phyloP scores from a whole-genome alignment of 2,888 invertebrate genomes.

The Apoda limacodes region DNA sequence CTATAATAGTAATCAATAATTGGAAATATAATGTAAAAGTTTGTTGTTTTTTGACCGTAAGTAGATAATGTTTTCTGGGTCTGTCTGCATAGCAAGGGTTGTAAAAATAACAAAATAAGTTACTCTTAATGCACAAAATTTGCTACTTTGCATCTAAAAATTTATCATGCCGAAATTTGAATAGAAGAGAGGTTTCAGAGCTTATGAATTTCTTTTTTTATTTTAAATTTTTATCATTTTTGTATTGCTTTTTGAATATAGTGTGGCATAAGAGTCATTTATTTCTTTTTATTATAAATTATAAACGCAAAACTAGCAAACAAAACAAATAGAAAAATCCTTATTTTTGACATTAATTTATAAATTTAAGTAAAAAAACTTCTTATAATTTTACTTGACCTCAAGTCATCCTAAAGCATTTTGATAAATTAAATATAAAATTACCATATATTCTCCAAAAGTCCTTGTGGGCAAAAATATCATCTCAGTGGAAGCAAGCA shows the following conservation, averaged over 20 bases:
- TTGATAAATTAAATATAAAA: neutral
- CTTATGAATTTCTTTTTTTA: no score
- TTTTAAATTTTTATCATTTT: no score
- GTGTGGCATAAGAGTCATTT: no score
- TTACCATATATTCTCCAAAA: constrained; percentile 12
- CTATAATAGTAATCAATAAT: neutral
- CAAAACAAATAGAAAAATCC: neutral
- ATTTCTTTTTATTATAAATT: no score
- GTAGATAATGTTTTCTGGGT: neutral
- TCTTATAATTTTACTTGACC: neutral
- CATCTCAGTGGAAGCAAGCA: constrained; percentile 27
- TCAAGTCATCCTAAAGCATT: neutral
- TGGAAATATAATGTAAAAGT: neutral
- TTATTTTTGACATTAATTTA: neutral
- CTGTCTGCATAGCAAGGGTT: neutral
- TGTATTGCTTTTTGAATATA: constrained; percentile 5
- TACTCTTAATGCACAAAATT: neutral
- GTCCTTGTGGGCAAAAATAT: no score
- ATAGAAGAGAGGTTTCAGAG: no score
- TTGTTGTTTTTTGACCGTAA: neutral
- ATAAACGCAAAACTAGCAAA: constrained; percentile 5
- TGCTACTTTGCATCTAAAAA: no score
- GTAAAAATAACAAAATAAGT: neutral
- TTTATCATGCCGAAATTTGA: no score
- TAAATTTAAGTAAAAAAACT: neutral